Evolutionary conservation across 2,797 vertebrate species (phyloP).

Genomic region (Sebastes iracundus): DNA sequence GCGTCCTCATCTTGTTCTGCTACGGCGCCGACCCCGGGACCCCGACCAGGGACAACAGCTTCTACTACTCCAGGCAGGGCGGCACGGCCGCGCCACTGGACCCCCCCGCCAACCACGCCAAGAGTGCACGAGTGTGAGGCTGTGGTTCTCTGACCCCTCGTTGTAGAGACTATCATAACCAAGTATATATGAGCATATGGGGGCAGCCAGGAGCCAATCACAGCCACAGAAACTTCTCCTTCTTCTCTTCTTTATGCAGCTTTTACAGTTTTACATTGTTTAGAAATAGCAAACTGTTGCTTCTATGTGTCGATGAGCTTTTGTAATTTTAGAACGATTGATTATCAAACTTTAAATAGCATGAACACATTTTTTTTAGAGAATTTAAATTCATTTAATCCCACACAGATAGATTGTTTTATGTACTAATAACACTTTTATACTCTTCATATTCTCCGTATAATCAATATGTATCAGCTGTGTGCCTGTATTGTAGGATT

Average conservation of each 20-base stretch:
- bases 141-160: neutral
- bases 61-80: conserved; percentile 91
- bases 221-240: neutral
- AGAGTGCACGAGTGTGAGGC: conserved; percentile 91
- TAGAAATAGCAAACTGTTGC: neutral
- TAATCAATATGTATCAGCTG: neutral
- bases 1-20: conserved; percentile 88
- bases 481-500: neutral
- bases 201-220: neutral
- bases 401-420: neutral
- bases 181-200: neutral
- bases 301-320: neutral
- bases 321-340: neutral
- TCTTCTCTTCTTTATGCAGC: neutral
- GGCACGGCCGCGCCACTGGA: conserved; percentile 74
- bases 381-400: neutral
- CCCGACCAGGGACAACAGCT: conserved; percentile 88
- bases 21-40: conserved; percentile 62
- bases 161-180: neutral
- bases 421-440: neutral
- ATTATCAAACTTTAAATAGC: neutral
- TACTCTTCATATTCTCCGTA: neutral
- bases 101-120: conserved; percentile 87
- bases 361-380: neutral
- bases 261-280: neutral